These are phyloP conservation scores for Lasioglossum villosulum DNA, from an alignment of 2,888 invertebrate genomes.

Conservation along the genomic window DNA sequence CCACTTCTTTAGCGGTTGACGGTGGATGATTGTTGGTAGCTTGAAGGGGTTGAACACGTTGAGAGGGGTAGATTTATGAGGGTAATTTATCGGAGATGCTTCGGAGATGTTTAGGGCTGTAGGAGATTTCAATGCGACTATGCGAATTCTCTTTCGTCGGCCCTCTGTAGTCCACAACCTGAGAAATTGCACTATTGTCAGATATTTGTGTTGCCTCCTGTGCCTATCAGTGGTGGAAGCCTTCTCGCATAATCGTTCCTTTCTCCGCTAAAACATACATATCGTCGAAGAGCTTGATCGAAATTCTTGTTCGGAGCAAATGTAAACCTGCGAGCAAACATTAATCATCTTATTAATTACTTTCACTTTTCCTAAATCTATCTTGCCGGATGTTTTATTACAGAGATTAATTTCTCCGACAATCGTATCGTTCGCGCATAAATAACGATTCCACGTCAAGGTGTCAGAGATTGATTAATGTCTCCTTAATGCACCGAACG, in stretches of 20 bases:
- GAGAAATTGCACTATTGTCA: not conserved
- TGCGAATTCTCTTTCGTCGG: not conserved
- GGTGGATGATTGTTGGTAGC: constrained; percentile 47
- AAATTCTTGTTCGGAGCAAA: not conserved
- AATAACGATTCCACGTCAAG: constrained; percentile 8
- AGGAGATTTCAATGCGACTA: not conserved
- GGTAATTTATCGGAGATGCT: constrained; percentile 16
- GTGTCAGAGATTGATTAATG: not conserved
- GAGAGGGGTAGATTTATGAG: constrained; percentile 23
- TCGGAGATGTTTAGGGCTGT: not conserved
- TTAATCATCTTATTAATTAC: constrained; percentile 7
- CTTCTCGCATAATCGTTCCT: not conserved
- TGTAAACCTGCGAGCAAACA: not conserved
- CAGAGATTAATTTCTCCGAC: not conserved
- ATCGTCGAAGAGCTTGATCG: not conserved
- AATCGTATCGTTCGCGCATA: not conserved
- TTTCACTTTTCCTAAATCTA: constrained; percentile 10
- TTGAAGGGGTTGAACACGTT: constrained; percentile 11
- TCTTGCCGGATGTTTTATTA: not conserved
- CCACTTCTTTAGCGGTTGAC: constrained; percentile 49
- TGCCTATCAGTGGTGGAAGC: not conserved
- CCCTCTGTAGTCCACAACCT: not conserved
- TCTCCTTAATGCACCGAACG: not conserved
- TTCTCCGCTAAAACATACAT: not conserved
- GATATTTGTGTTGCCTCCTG: not conserved